Evolutionary conservation across 2,888 invertebrate genomes (phyloP).

Genomic region (Acanthosepion pharaonis): DNA sequence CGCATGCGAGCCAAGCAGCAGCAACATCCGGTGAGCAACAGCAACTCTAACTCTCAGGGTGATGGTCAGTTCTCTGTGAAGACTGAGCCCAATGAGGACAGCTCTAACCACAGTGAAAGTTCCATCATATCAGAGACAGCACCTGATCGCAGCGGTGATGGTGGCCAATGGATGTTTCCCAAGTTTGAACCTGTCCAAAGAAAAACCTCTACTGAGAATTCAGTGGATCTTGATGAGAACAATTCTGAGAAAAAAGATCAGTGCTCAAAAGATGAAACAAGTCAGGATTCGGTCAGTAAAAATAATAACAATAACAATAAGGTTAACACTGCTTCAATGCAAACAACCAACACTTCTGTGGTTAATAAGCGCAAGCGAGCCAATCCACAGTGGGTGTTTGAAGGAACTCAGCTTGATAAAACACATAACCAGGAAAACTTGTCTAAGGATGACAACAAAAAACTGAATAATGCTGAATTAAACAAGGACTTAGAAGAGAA

Average conservation of each 20-base stretch:
- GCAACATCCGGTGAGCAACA: constrained; percentile 58
- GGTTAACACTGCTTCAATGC: neutral
- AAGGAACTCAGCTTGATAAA: constrained; percentile 78
- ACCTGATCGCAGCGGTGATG: constrained; percentile 55
- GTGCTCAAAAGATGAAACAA: constrained; percentile 39
- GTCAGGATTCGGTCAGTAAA: constrained; percentile 37
- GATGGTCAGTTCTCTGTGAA: constrained; percentile 54
- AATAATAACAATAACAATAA: neutral
- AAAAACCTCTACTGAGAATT: constrained; percentile 49
- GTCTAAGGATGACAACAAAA: constrained; percentile 45
- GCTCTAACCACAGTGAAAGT: constrained; percentile 68
- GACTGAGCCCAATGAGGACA: constrained; percentile 66
- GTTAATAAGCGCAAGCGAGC: constrained; percentile 86
- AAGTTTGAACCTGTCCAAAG: constrained; percentile 67
- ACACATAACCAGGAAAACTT: constrained; percentile 69
- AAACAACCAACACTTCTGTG: constrained; percentile 48
- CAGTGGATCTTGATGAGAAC: constrained; percentile 49
- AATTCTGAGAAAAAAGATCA: constrained; percentile 47
- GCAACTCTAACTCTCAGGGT: constrained; percentile 54
- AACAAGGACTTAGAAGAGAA: constrained; percentile 49
- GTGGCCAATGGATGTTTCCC: constrained; percentile 73
- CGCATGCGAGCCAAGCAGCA: constrained; percentile 91
- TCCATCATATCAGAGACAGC: constrained; percentile 64
- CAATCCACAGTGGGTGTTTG: constrained; percentile 97
- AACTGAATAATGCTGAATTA: constrained; percentile 43